phyloP scores from a whole-genome alignment of 2,888 invertebrate species.

The Drosophila hamatofila region DNA sequence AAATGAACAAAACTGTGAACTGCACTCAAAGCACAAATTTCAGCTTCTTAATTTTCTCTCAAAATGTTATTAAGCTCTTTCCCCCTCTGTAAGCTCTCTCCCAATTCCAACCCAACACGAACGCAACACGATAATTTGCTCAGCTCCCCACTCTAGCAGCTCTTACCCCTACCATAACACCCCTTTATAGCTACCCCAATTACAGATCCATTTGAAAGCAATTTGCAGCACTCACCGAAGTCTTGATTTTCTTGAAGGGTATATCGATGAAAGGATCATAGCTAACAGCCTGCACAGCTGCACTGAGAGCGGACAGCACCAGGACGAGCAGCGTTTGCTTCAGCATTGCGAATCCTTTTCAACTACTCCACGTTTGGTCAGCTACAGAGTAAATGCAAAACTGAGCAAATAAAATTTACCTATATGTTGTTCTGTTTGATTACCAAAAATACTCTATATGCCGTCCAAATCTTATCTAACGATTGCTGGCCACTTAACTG shows the following conservation, averaged over 20 bases:
- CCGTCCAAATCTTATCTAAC: constrained; percentile 55
- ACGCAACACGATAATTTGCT: not conserved
- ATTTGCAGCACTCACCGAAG: constrained; percentile 51
- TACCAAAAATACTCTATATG: not conserved
- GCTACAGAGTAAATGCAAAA: constrained; percentile 20
- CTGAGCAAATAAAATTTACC: constrained; percentile 26
- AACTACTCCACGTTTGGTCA: constrained; percentile 8
- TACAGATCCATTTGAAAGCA: not conserved
- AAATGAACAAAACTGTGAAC: not conserved
- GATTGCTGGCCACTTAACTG: constrained; percentile 32
- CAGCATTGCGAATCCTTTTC: constrained; percentile 29
- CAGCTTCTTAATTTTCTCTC: not conserved
- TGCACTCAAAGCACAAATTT: not conserved
- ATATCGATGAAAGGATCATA: constrained; percentile 68
- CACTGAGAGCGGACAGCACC: constrained; percentile 15
- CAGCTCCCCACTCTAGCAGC: not conserved
- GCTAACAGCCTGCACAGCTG: constrained; percentile 27
- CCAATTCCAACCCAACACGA: not conserved
- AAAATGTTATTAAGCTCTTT: not conserved
- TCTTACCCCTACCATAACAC: not conserved
- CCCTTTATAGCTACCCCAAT: not conserved
- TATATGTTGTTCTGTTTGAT: not conserved
- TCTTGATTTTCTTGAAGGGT: constrained; percentile 68
- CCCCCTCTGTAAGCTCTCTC: not conserved
- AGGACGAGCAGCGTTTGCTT: constrained; percentile 36